Evolutionary conservation across 1,140 invertebrate species (phyloP).

Genomic region (Pseudomyrmex gracilis): DNA sequence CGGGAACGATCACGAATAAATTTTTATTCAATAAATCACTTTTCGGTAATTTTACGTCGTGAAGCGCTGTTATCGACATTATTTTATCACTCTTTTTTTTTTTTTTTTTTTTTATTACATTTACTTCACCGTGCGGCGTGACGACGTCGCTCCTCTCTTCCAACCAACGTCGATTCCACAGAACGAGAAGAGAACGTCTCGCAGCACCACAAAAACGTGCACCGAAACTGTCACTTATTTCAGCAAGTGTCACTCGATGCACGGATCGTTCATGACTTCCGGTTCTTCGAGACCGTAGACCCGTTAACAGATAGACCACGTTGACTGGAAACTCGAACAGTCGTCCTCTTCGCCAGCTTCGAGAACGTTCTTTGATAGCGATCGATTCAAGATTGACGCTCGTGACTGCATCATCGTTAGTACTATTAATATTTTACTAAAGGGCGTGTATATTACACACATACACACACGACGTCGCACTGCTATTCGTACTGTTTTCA

Average conservation of each 20-base stretch:
- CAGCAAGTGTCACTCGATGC: slow-evolving; percentile 46
- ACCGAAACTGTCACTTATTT: slow-evolving; percentile 49
- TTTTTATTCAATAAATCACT: background rate
- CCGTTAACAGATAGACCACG: slow-evolving; percentile 5
- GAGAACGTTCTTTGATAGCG: background rate
- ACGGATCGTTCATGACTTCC: slow-evolving; percentile 53
- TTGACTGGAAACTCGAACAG: slow-evolving; percentile 1
- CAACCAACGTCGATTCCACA: slow-evolving; percentile 27
- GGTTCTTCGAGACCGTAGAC: background rate
- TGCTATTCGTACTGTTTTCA: slow-evolving; percentile 41
- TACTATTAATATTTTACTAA: slow-evolving; percentile 54
- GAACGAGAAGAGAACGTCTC: slow-evolving; percentile 10
- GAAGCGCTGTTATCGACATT: slow-evolving; percentile 13
- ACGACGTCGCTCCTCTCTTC: slow-evolving; percentile 21
- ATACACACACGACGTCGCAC: slow-evolving; percentile 35
- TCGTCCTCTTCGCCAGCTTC: slow-evolving; percentile 16
- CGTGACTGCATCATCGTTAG: slow-evolving; percentile 42
- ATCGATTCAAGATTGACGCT: slow-evolving; percentile 28
- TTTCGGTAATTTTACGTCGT: slow-evolving; percentile 22
- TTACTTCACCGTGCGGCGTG: slow-evolving; percentile 26
- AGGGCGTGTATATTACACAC: slow-evolving; percentile 17
- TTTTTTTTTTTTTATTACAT: slow-evolving; percentile 2
- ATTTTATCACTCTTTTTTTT: slow-evolving; percentile 17
- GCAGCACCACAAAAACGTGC: slow-evolving; percentile 28
- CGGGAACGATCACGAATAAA: slow-evolving; percentile 7